These are phyloP conservation scores for Fragum sueziense DNA, from an alignment of 2,888 invertebrate genomes.

Conservation along the genomic window DNA sequence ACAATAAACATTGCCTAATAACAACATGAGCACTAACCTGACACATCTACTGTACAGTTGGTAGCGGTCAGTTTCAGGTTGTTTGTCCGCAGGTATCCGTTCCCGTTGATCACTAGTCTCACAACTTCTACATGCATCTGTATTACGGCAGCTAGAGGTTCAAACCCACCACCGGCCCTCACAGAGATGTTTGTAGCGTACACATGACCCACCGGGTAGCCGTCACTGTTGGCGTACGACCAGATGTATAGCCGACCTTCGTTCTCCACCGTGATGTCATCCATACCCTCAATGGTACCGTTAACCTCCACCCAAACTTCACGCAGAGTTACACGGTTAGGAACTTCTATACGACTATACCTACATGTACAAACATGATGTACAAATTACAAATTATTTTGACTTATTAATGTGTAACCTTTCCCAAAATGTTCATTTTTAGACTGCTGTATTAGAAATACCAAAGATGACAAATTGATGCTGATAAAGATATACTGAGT, in stretches of 20 bases:
- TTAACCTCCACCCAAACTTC: constrained; percentile 73
- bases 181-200: constrained; percentile 65
- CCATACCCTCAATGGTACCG: constrained; percentile 67
- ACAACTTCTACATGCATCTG: constrained; percentile 57
- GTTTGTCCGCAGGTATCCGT: constrained; percentile 70
- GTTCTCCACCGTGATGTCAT: constrained; percentile 69
- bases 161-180: constrained; percentile 71
- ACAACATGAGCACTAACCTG: constrained; percentile 64
- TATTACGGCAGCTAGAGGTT: constrained; percentile 59
- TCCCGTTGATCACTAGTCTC: constrained; percentile 66
- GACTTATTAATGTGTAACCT: too few species aligned
- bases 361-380: too few species aligned
- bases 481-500: too few species aligned
- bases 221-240: constrained; percentile 68
- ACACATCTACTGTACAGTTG: constrained; percentile 71
- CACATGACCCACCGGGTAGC: constrained; percentile 58
- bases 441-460: too few species aligned
- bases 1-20: too few species aligned
- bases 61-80: constrained; percentile 59
- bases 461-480: too few species aligned
- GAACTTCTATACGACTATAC: constrained; percentile 63
- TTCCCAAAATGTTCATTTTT: too few species aligned
- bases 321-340: constrained; percentile 62
- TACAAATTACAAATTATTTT: too few species aligned
- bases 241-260: constrained; percentile 68